A percentile compares a stretch with the other conserved stretches of the same genome.
Conservation (phyloP, 23 tunicate species). For the Ciona savignyi region DNA sequence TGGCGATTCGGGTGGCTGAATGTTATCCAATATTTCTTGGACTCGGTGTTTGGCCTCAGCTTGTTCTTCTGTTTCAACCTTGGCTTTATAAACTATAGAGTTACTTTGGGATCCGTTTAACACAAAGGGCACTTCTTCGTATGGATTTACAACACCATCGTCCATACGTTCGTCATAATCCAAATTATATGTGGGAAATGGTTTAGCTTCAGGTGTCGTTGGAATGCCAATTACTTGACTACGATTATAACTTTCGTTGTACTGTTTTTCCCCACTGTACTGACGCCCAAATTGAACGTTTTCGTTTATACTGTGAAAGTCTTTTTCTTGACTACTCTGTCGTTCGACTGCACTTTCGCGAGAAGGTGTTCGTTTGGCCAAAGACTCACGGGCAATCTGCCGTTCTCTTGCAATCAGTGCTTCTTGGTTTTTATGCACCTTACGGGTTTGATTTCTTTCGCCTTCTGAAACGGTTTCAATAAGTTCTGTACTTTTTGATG, state of each 20-base stretch:
- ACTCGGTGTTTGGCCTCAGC: conserved; percentile 31
- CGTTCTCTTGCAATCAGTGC: not conserved
- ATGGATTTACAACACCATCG: conserved; percentile 48
- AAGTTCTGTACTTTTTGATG: conserved; percentile 5
- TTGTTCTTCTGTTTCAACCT: conserved; percentile 30
- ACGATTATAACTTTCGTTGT: not conserved
- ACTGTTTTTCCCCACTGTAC: not conserved
- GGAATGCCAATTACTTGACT: not conserved
- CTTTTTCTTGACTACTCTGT: not conserved
- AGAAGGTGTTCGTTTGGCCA: not conserved
- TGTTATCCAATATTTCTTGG: conserved; percentile 43
- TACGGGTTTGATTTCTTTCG: not conserved
- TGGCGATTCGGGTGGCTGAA: conserved; percentile 35
- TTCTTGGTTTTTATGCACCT: not conserved
- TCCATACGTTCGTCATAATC: conserved; percentile 42
- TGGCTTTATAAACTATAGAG: not conserved
- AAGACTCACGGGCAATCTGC: not conserved
- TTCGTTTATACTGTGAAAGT: too few species aligned
- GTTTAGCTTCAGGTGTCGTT: not conserved
- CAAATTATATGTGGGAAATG: conserved; percentile 4
- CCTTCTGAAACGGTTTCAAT: not conserved
- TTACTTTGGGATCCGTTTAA: not conserved
- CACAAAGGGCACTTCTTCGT: conserved; percentile 51
- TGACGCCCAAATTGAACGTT: not conserved
- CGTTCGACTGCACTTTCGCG: not conserved